Conservation (phyloP, 2,888 invertebrate species). For the Ochropacha duplaris region DNA sequence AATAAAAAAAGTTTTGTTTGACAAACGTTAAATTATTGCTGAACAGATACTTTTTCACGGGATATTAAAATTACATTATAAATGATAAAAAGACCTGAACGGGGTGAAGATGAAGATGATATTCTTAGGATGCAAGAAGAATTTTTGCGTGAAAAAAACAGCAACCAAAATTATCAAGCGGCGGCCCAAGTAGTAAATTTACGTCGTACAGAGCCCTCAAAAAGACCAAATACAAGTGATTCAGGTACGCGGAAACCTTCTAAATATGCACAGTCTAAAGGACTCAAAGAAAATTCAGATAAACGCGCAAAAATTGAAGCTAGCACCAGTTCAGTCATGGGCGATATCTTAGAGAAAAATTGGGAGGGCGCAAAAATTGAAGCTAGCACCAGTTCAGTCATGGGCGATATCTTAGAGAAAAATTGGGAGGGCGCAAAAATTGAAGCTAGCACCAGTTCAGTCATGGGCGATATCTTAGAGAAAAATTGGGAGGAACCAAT, state of each 20-base stretch:
- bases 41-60: neutral
- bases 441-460: constrained; percentile 28
- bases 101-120: constrained; percentile 88
- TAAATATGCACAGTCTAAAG: constrained; percentile 70
- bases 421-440: constrained; percentile 36
- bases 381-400: constrained; percentile 24
- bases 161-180: constrained; percentile 81
- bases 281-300: constrained; percentile 60
- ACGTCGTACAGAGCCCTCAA: constrained; percentile 48
- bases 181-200: constrained; percentile 84
- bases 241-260: constrained; percentile 55
- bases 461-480: constrained; percentile 62
- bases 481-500: constrained; percentile 44
- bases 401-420: constrained; percentile 66
- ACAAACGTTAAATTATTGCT: neutral
- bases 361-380: constrained; percentile 33
- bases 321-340: constrained; percentile 35
- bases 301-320: constrained; percentile 60
- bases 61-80: neutral
- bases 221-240: constrained; percentile 35
- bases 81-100: constrained; percentile 87
- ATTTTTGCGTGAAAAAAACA: constrained; percentile 82
- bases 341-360: constrained; percentile 66
- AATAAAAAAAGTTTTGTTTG: too few relatives aligned
- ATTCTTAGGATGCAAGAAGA: constrained; percentile 88